A percentile compares a stretch with the other conserved stretches of the same genome.
phyloP scores from a whole-genome alignment of 2,113 vertebrate genomes.

The Gobius niger region DNA sequence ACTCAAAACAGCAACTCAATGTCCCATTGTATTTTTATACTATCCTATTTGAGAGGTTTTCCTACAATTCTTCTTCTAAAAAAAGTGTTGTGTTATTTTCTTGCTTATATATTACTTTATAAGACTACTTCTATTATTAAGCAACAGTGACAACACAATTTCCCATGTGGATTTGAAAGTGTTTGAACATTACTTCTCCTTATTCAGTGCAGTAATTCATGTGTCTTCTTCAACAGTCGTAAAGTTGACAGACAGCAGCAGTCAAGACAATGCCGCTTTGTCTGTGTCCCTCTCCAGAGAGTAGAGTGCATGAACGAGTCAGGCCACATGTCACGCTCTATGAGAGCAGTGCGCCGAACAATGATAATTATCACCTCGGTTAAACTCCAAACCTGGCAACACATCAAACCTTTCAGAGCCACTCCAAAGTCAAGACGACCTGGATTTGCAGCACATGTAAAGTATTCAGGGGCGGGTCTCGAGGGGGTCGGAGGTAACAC shows the following conservation, averaged over 20 bases:
- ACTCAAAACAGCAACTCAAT: too few relatives aligned
- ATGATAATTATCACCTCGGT: constrained; percentile 22
- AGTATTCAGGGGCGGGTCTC: too few relatives aligned
- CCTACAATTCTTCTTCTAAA: too few relatives aligned
- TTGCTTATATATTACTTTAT: too few relatives aligned
- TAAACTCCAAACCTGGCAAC: constrained; percentile 10
- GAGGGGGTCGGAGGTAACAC: too few relatives aligned
- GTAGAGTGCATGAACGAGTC: constrained; percentile 35
- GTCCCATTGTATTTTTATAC: too few relatives aligned
- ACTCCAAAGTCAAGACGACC: background rate
- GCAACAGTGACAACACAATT: background rate
- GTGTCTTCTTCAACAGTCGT: background rate
- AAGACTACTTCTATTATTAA: too few relatives aligned
- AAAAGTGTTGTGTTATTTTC: too few relatives aligned
- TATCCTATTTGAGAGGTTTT: too few relatives aligned
- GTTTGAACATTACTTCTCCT: too few relatives aligned
- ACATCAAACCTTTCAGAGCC: constrained; percentile 18
- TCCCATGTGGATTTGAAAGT: background rate
- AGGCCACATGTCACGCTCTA: constrained; percentile 42
- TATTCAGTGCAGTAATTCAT: background rate
- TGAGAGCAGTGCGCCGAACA: constrained; percentile 21
- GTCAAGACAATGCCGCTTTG: constrained; percentile 13
- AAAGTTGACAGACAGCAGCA: constrained; percentile 12
- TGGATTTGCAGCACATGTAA: background rate
- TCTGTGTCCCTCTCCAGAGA: background rate